Evolutionary conservation across 2,797 vertebrate genomes (phyloP).

Genomic region (Parauchenoglanis ngamensis): DNA sequence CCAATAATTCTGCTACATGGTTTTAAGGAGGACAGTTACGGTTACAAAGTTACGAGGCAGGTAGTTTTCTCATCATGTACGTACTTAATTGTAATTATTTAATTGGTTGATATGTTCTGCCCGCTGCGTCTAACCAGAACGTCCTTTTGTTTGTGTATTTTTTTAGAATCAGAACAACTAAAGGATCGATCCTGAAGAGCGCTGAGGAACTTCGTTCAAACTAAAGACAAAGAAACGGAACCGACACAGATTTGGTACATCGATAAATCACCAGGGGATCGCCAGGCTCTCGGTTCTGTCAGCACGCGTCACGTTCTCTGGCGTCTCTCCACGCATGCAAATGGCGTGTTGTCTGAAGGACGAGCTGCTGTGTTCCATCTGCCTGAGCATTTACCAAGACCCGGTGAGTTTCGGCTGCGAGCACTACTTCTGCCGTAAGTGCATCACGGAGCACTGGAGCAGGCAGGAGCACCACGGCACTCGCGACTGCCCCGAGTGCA

Average conservation of each 20-base stretch:
- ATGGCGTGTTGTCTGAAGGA: slow-evolving; percentile 97
- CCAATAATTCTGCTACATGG: not conserved
- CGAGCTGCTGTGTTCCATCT: slow-evolving; percentile 97
- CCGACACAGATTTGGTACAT: not conserved
- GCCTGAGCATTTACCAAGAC: slow-evolving; percentile 98
- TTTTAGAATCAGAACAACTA: not conserved
- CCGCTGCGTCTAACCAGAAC: not conserved
- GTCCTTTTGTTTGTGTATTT: not conserved
- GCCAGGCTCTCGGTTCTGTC: not conserved
- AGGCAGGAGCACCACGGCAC: slow-evolving; percentile 87
- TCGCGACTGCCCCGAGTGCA: slow-evolving; percentile 94
- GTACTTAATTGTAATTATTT: not conserved
- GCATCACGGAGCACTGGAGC: slow-evolving; percentile 97
- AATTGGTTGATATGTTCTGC: not conserved
- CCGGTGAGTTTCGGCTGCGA: slow-evolving; percentile 96
- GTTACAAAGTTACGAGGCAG: too few species aligned
- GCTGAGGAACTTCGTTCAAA: not conserved
- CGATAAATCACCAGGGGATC: not conserved
- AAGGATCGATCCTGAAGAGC: not conserved
- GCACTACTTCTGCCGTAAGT: slow-evolving; percentile 97
- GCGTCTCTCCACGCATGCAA: slow-evolving; percentile 62
- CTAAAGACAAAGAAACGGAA: not conserved
- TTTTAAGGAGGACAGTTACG: not conserved
- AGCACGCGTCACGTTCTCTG: not conserved
- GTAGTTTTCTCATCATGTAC: not conserved